Evolutionary conservation across 2,888 invertebrate genomes (phyloP), one percentile per base, ranked within the genome.

Genomic region (Sclerodermus sp.): DNA sequence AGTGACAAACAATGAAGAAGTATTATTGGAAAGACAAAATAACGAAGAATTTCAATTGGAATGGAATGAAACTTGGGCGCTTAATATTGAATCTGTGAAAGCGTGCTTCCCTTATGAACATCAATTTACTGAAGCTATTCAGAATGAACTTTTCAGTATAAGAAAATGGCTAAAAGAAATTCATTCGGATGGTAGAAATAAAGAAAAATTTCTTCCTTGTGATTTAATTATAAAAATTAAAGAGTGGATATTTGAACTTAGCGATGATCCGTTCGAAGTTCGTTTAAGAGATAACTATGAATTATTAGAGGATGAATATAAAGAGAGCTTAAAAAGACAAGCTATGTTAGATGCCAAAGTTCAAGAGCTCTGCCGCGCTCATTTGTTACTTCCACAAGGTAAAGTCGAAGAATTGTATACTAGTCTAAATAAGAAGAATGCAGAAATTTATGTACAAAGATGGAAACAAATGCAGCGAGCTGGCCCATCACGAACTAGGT

Each of bases 201-300:
- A 86, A 73, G 84, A 84, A 43, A 84, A 87, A 0, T 87, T 88
- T 0, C 76, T 97, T 46, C 95, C 96, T 0, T 88, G 91, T 57
- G 98, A 98, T 81, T 80, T 97, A 62, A 84, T 91, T 46, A 91
- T 98, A 40, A 91, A 91, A 82, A 86, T 93, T 16, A 89, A 94
- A 79, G 90, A 91, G 69, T 89, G 95, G 69, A 77, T 90, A 1
- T 86, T 99, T 64, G 96, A 97, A 81, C 87, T 99, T 80, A 91
- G 91, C 60, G 99, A 99, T 73, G 98, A 99, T 84, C 97, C 97
- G 0, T 98, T 99, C 73, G 99, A 99, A 80, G 95, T 97, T 2
- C 93, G 93, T 70, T 81, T 99, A 6, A 85, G 96, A 0, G 96
- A 97, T 67, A 98, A 97, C 77, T 97, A 94, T 76, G 96, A 96